These are phyloP conservation scores for Ramphastos sulfuratus DNA, from an alignment of 2,113 vertebrate species.

Conservation along the genomic window DNA sequence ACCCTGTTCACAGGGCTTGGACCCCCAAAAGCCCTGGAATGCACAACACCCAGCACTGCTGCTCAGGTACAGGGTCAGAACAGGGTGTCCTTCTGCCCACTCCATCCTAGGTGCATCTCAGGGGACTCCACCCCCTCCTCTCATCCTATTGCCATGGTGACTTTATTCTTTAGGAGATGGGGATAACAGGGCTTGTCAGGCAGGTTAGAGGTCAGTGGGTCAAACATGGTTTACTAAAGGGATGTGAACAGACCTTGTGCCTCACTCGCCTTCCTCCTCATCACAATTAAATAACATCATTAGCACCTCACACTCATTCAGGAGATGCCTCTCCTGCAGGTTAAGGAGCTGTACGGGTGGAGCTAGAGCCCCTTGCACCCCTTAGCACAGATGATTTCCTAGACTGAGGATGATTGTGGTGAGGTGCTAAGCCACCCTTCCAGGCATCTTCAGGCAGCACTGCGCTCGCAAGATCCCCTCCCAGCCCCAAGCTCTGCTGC, in stretches of 20 bases:
- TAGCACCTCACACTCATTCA: background rate
- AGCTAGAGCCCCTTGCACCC: background rate
- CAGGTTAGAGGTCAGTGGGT: conserved; percentile 44
- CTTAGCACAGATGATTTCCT: background rate
- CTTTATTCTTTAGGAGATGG: background rate
- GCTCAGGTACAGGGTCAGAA: background rate
- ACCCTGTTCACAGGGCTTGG: rapidly evolving
- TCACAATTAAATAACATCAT: background rate
- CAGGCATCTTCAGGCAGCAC: background rate
- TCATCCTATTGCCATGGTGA: background rate
- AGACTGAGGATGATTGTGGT: background rate
- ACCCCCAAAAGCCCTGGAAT: rapidly evolving
- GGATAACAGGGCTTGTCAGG: conserved; percentile 18
- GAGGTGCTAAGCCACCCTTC: background rate
- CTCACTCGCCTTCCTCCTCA: background rate
- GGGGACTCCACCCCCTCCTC: background rate
- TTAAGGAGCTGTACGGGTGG: no score
- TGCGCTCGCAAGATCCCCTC: rapidly evolving
- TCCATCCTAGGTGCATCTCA: background rate
- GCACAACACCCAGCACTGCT: rapidly evolving
- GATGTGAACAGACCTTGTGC: background rate
- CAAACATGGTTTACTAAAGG: conserved; percentile 40
- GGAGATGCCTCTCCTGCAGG: background rate
- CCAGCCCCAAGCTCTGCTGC: background rate
- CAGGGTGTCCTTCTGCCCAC: background rate